phyloP scores from a whole-genome alignment of 1,140 invertebrate species.

The fruit fly (Drosophila melanogaster) region Release_6_plus_ISO1_MT NC_004354.4:17740001-17740500 shows the following conservation, averaged over 20 bases:
- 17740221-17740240: constrained; percentile 58
- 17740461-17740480: constrained; percentile 65
- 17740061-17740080: constrained; percentile 83
- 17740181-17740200: constrained; percentile 12
- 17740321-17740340: constrained; percentile 58
- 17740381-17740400: constrained; percentile 37
- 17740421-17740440: constrained; percentile 40
- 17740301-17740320: constrained; percentile 68
- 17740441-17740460: constrained; percentile 64
- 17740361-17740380: constrained; percentile 15
- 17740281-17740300: constrained; percentile 85
- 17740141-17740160: constrained; percentile 67
- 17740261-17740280: constrained; percentile 87
- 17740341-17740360: constrained; percentile 21
- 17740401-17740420: constrained; percentile 71
- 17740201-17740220: not conserved
- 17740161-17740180: constrained; percentile 30
- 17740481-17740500: constrained; percentile 74
- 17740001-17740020: constrained; percentile 34
- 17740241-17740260: constrained; percentile 84
- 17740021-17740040: constrained; percentile 73
- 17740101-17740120: constrained; percentile 82
- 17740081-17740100: constrained; percentile 84
- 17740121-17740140: constrained; percentile 73
- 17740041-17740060: constrained; percentile 84